Conservation (phyloP, 2,888 invertebrate species). For the Drosophila borborema region DNA sequence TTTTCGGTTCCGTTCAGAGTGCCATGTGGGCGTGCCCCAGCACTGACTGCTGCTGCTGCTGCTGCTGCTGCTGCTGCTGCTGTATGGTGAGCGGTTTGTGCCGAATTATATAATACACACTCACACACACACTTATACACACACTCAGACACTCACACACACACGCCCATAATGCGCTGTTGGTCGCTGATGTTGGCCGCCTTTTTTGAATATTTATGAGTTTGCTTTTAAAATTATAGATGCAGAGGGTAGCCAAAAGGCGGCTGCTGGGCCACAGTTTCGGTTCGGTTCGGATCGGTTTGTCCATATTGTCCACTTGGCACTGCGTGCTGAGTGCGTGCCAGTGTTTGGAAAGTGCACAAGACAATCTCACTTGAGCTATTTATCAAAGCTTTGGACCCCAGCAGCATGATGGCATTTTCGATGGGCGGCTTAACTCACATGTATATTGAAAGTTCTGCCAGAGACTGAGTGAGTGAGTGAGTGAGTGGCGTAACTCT, state of each 20-base stretch:
- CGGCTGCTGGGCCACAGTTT: slow-evolving; percentile 24
- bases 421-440: slow-evolving; percentile 36
- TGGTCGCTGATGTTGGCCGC: slow-evolving; percentile 70
- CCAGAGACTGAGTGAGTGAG: background rate
- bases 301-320: slow-evolving; percentile 57
- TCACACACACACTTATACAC: slow-evolving; percentile 24
- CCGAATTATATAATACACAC: slow-evolving; percentile 64
- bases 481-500: slow-evolving; percentile 10
- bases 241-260: slow-evolving; percentile 59
- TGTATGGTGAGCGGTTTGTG: slow-evolving; percentile 45
- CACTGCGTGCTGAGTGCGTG: slow-evolving; percentile 49
- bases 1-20: slow-evolving; percentile 62
- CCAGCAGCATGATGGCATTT: slow-evolving; percentile 54
- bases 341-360: slow-evolving; percentile 41
- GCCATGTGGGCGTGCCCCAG: slow-evolving; percentile 49
- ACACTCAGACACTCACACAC: slow-evolving; percentile 18
- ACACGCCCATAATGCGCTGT: slow-evolving; percentile 61
- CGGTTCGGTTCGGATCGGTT: background rate
- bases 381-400: slow-evolving; percentile 64
- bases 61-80: slow-evolving; percentile 28
- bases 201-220: slow-evolving; percentile 80
- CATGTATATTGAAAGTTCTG: slow-evolving; percentile 49
- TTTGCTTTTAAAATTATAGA: slow-evolving; percentile 81
- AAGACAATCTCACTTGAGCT: slow-evolving; percentile 68
- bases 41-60: slow-evolving; percentile 23